Conservation (phyloP, 2,797 vertebrate genomes). For the Silurus aristotelis region DNA sequence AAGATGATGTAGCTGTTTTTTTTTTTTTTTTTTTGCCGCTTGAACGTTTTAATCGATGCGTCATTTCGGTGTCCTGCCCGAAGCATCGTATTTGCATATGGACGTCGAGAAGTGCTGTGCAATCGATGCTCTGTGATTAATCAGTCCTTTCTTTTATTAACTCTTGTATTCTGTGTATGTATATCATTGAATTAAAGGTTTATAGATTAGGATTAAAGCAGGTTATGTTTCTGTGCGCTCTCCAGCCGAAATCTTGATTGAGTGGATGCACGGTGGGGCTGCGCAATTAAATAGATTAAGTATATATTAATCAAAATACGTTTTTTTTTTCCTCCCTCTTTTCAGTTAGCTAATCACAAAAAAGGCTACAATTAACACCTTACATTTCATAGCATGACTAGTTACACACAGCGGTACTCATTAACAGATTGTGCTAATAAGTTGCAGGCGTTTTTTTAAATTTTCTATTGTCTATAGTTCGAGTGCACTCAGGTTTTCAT, state of each 20-base stretch:
- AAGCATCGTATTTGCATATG: conserved; percentile 68
- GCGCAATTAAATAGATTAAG: conserved; percentile 7
- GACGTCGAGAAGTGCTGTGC: conserved; percentile 54
- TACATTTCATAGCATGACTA: background rate
- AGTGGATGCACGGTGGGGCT: too few relatives aligned
- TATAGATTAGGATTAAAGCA: background rate
- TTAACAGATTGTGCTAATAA: conserved; percentile 17
- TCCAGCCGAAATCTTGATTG: background rate
- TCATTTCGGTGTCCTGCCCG: conserved; percentile 65
- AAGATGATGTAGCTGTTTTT: conserved; percentile 58
- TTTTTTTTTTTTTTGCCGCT: conserved; percentile 61
- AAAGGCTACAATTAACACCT: conserved; percentile 7
- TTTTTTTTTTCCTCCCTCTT: background rate
- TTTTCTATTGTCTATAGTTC: background rate
- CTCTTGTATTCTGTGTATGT: background rate
- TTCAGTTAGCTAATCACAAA: conserved; percentile 5
- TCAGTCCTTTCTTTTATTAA: background rate
- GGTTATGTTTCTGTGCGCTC: background rate
- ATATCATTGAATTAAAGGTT: background rate
- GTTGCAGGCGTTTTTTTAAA: background rate
- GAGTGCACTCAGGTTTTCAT: background rate
- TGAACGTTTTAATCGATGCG: conserved; percentile 70
- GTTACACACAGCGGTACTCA: background rate
- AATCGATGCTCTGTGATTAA: conserved; percentile 34
- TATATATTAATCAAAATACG: conserved; percentile 1